Evolutionary conservation across 2,888 invertebrate species (phyloP).

Genomic region (Heliconius erato): DNA sequence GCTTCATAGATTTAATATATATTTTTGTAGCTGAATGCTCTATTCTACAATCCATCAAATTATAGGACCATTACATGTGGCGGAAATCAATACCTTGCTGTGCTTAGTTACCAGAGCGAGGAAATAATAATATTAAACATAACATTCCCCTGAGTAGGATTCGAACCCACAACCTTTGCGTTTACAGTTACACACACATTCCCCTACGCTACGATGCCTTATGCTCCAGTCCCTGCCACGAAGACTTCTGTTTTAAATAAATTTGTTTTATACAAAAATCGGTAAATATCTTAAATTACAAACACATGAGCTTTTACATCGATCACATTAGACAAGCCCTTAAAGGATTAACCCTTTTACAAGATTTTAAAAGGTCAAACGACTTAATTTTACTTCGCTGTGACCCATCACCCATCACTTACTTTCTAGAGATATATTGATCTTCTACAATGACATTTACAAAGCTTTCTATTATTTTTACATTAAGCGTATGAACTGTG

Average conservation of each 20-base stretch:
- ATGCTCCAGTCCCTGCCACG: background rate
- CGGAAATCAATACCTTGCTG: no score
- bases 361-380: slow-evolving; percentile 14
- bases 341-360: slow-evolving; percentile 4
- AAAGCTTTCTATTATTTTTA: background rate
- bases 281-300: background rate
- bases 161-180: background rate
- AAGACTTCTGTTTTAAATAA: background rate
- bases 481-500: background rate
- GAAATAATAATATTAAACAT: no score
- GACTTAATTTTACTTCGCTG: background rate
- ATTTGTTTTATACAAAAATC: background rate
- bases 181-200: background rate
- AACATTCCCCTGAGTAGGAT: background rate
- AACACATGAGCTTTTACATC: background rate
- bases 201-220: background rate
- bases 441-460: background rate
- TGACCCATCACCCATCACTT: slow-evolving; percentile 6
- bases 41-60: no score
- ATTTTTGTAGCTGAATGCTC: no score
- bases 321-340: background rate
- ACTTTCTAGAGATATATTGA: background rate
- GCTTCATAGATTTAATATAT: no score
- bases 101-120: no score
- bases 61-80: no score